Conservation (phyloP, 2,797 vertebrate genomes). For the Chaunax sp. region DNA sequence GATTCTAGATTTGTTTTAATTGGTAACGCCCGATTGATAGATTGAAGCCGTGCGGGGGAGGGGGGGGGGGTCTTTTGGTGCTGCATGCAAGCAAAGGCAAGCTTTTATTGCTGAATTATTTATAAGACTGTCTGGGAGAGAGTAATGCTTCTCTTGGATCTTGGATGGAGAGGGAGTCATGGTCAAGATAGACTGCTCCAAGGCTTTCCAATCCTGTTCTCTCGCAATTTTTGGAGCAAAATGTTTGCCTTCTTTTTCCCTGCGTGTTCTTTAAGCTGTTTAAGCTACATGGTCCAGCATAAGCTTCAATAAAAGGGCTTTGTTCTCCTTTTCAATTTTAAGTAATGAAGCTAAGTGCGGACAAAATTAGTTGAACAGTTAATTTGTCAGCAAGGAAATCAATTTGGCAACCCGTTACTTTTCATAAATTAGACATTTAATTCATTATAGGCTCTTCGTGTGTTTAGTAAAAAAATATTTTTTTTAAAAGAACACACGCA, state of each 20-base stretch:
- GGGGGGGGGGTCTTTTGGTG: conserved; percentile 39
- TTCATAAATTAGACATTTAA: background rate
- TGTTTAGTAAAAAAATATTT: background rate
- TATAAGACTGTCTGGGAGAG: conserved; percentile 74
- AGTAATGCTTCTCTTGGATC: conserved; percentile 56
- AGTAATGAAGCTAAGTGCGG: background rate
- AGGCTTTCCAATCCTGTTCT: conserved; percentile 12
- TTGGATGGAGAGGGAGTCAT: conserved; percentile 47
- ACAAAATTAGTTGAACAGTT: background rate
- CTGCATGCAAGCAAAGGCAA: conserved; percentile 70
- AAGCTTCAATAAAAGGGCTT: too few relatives aligned
- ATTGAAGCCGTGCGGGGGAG: conserved; percentile 33
- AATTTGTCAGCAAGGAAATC: too few relatives aligned
- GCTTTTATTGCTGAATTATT: conserved; percentile 84
- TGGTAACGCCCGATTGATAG: conserved; percentile 44
- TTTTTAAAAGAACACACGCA: background rate
- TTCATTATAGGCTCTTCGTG: too few relatives aligned
- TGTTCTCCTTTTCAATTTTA: too few relatives aligned
- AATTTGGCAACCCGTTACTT: background rate
- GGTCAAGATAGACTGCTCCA: conserved; percentile 6
- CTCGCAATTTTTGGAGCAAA: too few relatives aligned
- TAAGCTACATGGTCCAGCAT: too few relatives aligned
- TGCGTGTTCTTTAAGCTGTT: too few relatives aligned
- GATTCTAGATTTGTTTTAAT: conserved; percentile 67
- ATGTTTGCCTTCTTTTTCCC: too few relatives aligned